These are phyloP conservation scores for Rotaria socialis DNA, from an alignment of 2,888 invertebrate species.

Conservation along the genomic window DNA sequence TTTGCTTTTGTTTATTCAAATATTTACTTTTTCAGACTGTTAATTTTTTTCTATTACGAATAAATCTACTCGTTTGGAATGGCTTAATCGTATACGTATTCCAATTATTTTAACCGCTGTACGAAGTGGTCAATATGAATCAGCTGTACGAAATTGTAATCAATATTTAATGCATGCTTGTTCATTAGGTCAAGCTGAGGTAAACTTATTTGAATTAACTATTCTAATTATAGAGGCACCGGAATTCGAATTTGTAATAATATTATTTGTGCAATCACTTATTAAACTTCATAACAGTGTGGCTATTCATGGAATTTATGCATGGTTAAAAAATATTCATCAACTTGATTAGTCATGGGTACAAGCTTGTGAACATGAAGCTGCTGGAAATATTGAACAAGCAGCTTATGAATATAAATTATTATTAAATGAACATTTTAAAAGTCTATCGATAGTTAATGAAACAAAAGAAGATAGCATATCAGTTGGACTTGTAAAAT, in stretches of 20 bases:
- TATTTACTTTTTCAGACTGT: constrained; percentile 66
- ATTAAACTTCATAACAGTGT: constrained; percentile 75
- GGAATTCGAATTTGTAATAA: constrained; percentile 70
- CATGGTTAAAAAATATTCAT: constrained; percentile 73
- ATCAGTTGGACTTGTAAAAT: background rate
- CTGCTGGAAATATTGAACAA: constrained; percentile 65
- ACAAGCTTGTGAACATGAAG: constrained; percentile 78
- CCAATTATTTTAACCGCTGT: constrained; percentile 78
- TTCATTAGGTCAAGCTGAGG: constrained; percentile 39
- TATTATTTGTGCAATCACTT: constrained; percentile 73
- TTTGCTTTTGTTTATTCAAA: constrained; percentile 48
- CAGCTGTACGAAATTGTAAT: constrained; percentile 77
- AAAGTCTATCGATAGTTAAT: background rate
- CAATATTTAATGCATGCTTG: constrained; percentile 53
- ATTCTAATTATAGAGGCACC: constrained; percentile 59
- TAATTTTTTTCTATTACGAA: constrained; percentile 89
- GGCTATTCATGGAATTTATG: constrained; percentile 73
- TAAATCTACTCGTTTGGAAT: constrained; percentile 84
- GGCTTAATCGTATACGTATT: constrained; percentile 82
- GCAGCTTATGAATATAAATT: constrained; percentile 30
- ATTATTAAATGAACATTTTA: too few species aligned
- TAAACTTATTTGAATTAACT: constrained; percentile 16
- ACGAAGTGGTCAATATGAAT: constrained; percentile 76
- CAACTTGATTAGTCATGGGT: constrained; percentile 72
- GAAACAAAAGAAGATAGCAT: constrained; percentile 3